Conservation (phyloP, 2,797 vertebrate genomes). For the Hylomyscus alleni region DNA sequence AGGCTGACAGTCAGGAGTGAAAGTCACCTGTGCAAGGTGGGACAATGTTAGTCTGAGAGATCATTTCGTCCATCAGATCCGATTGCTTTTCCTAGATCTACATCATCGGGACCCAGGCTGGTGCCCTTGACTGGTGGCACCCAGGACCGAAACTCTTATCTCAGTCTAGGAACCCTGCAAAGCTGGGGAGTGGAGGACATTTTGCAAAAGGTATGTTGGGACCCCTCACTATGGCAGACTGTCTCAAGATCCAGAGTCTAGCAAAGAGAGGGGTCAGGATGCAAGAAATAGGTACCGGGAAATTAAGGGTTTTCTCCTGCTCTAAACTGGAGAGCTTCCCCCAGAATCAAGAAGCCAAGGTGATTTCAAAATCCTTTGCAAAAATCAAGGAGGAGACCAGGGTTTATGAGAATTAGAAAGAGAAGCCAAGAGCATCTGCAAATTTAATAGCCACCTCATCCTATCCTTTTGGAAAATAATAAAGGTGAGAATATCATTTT, state of each 20-base stretch:
- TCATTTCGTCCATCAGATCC: not conserved
- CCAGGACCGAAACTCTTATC: not conserved
- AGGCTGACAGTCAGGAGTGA: not conserved
- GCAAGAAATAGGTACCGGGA: not conserved
- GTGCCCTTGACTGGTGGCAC: not conserved
- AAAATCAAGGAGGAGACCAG: not conserved
- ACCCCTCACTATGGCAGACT: not conserved
- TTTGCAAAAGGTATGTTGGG: slow-evolving; percentile 18
- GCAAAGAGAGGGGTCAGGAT: not conserved
- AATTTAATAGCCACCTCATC: not conserved
- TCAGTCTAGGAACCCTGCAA: too few species aligned
- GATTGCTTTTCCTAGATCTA: not conserved
- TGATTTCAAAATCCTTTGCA: not conserved
- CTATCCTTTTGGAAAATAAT: not conserved
- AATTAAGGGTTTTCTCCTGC: not conserved
- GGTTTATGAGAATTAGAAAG: not conserved
- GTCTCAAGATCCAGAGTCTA: not conserved
- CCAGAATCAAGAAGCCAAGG: not conserved
- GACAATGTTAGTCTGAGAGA: slow-evolving; percentile 28
- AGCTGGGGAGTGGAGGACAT: not conserved
- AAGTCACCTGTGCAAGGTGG: not conserved
- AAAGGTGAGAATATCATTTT: not conserved
- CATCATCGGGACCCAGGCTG: not conserved
- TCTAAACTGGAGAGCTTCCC: not conserved
- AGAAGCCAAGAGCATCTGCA: not conserved